A percentile compares a stretch with the other conserved stretches of the same genome.
Evolutionary conservation across 1,140 invertebrate genomes (phyloP).

Genomic region (Aphelinus certus): DNA sequence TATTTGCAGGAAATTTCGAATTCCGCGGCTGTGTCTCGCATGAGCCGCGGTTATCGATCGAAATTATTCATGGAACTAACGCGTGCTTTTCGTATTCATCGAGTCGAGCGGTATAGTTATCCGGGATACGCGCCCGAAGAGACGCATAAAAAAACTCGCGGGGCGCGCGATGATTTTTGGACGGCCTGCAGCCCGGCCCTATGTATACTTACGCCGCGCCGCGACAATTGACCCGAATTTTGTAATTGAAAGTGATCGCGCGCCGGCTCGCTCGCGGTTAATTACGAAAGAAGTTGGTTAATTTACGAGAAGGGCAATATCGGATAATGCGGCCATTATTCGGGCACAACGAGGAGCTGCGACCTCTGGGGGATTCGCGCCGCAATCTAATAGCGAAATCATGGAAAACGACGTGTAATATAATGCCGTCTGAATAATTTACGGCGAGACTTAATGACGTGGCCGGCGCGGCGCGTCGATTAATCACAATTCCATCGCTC

Average conservation of each 20-base stretch:
- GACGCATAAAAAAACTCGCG: too few species aligned
- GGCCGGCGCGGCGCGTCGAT: background rate
- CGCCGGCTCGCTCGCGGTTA: background rate
- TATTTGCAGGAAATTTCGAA: background rate
- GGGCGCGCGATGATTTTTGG: too few species aligned
- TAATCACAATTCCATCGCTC: constrained; percentile 24
- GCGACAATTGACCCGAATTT: constrained; percentile 7
- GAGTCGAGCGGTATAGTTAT: too few species aligned
- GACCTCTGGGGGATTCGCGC: constrained; percentile 11
- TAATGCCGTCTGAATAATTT: constrained; percentile 34
- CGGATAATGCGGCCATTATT: constrained; percentile 27
- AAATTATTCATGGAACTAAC: too few species aligned
- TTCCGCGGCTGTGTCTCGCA: background rate
- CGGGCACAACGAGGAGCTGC: background rate
- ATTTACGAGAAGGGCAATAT: constrained; percentile 21
- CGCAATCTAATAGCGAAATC: constrained; percentile 34
- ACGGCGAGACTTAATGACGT: background rate
- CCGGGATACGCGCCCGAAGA: too few species aligned
- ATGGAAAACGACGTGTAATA: constrained; percentile 23
- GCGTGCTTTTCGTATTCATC: too few species aligned
- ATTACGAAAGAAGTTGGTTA: constrained; percentile 28
- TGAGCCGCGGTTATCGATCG: too few species aligned
- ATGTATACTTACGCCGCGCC: background rate
- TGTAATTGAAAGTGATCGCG: constrained; percentile 23
- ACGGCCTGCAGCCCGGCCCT: too few species aligned